A percentile compares a stretch with the other conserved stretches of the same genome.
phyloP scores from a whole-genome alignment of 2,888 invertebrate genomes.

The Elysia crispata region DNA sequence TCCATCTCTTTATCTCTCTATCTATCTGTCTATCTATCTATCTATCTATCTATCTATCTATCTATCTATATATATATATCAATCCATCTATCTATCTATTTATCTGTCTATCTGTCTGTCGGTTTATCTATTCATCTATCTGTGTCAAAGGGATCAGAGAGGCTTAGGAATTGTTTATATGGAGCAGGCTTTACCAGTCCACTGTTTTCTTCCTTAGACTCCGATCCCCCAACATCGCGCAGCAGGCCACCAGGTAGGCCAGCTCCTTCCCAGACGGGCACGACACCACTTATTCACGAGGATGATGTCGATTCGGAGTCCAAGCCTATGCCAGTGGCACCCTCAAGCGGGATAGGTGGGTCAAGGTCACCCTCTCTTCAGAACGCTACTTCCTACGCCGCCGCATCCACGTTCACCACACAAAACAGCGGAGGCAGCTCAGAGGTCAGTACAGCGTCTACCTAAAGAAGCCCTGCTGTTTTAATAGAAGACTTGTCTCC shows the following conservation, averaged over 20 bases:
- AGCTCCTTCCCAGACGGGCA: not conserved
- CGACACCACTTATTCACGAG: constrained; percentile 51
- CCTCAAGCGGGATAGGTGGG: constrained; percentile 48
- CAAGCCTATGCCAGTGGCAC: constrained; percentile 63
- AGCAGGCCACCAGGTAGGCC: constrained; percentile 4
- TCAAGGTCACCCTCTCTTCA: constrained; percentile 38
- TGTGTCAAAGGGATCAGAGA: too few species aligned
- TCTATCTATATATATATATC: too few species aligned
- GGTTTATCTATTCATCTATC: too few species aligned
- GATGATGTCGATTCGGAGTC: constrained; percentile 66
- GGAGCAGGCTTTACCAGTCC: not conserved
- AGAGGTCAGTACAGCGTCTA: constrained; percentile 3
- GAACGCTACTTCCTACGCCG: constrained; percentile 23
- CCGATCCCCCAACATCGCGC: constrained; percentile 20
- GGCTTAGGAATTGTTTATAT: too few species aligned
- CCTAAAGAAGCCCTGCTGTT: too few species aligned
- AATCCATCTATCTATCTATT: too few species aligned
- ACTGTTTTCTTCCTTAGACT: not conserved
- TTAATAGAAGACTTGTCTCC: too few species aligned
- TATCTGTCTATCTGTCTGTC: too few species aligned
- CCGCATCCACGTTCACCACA: constrained; percentile 43
- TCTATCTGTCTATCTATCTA: too few species aligned
- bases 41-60: too few species aligned
- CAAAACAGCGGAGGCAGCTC: constrained; percentile 22
- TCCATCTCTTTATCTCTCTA: too few species aligned